Evolutionary conservation across 2,797 vertebrate genomes (phyloP).

Genomic region (Antrozous pallidus): DNA sequence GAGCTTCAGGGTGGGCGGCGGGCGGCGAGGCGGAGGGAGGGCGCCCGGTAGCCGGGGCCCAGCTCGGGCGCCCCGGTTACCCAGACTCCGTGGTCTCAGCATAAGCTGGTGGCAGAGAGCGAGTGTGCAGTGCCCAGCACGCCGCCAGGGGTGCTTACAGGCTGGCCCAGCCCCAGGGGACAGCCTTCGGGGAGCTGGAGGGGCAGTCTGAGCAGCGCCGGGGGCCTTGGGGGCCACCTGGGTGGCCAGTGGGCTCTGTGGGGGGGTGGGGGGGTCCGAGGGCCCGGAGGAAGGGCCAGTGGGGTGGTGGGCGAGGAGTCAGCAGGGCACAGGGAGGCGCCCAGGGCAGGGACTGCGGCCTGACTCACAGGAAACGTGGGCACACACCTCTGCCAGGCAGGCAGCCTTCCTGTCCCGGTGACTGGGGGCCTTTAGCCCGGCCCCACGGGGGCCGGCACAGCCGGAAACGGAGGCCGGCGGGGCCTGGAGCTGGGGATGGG

Average conservation of each 20-base stretch:
- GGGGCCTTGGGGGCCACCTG: not conserved
- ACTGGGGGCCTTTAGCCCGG: not conserved
- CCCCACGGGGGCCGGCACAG: not conserved
- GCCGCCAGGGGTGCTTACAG: not conserved
- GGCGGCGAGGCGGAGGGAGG: not conserved
- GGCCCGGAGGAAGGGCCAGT: not conserved
- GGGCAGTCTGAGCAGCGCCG: accelerated
- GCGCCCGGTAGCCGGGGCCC: not conserved
- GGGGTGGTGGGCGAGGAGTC: not conserved
- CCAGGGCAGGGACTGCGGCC: not conserved
- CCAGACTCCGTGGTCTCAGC: not conserved
- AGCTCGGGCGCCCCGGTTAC: not conserved
- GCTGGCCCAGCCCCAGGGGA: not conserved
- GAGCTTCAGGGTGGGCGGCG: not conserved
- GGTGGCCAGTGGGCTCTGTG: not conserved
- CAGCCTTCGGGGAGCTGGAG: not conserved
- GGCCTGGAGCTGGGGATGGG: no score
- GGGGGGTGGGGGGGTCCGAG: not conserved
- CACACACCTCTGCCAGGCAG: not conserved
- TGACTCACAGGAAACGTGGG: constrained; percentile 41
- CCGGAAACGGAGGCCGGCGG: not conserved
- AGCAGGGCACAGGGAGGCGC: not conserved
- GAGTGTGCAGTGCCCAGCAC: accelerated
- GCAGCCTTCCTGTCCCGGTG: not conserved
- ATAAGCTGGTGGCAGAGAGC: not conserved